Evolutionary conservation across 2,888 invertebrate species (phyloP), one percentile per base, ranked within the genome.

Genomic region (Cerastis rubricosa): DNA sequence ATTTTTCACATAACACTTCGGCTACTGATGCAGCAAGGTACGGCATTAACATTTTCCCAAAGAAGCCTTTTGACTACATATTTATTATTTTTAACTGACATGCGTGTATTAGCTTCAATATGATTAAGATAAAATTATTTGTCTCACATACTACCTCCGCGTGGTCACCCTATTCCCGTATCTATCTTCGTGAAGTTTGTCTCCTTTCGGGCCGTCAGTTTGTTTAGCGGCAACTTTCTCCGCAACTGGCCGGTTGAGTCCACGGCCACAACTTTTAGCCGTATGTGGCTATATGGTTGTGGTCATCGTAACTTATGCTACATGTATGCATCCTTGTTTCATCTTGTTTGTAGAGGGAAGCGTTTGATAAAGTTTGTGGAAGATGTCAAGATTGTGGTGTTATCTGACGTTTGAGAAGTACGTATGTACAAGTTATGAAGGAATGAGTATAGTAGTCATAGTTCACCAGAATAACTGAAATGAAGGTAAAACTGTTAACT

Each of bases 211-310:
- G 85, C 54, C 71, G 85, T 84, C 63, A 22, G 89, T 88, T 88
- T 88, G 82, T 85, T 89, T 85, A 68, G 80, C 51, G 63, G 47
- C 82, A 80, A 86, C 88, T 88, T 88, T 88, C 88, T 88, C 88
- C 65, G 45, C 71, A 82, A 82, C 85, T 54, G 66, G 68, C 69
- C 71, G 57, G 81, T 66, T 69, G 25, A 49, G 79, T 63, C 69
- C 59, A 54, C 71, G 22, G 12, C 45, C 51, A 81, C 74, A 74
- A 68, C 71, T 65, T 63, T 59, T 67, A 66, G 70, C 45, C 74
- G 19, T 57, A 35, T 80, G 69, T 43, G 49, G 59, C 35, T 61
- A 14, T 66, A 40, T 77, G 70, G 71, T 73, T n/a, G 83, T 71
- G 71, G 71, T 71, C 78, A 77, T 75, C 76, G 74, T 71, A 35